Evolutionary conservation across 2,888 invertebrate species (phyloP), one percentile per base, ranked within the genome.

Genomic region (Helleia helle): DNA sequence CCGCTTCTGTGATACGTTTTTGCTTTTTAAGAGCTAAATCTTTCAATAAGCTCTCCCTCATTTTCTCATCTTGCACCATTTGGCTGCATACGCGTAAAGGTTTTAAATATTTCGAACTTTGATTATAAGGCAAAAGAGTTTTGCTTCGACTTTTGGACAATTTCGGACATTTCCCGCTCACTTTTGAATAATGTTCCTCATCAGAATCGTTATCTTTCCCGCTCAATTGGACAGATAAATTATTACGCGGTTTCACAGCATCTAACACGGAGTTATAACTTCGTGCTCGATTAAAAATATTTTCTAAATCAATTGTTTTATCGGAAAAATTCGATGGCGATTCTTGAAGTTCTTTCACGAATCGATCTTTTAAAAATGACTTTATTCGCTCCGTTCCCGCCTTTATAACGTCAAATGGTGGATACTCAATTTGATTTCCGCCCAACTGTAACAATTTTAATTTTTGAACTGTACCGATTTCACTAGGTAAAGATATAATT

Each of bases 361-460:
- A 71, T 51, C 76, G 72, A 4, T 77, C 61, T 43, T 71, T 67
- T 13, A 86, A 59, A 44, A 74, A 80, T 15, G 69, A 61, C 12
- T 72, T 52, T 5, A 75, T 49, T 44, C 59, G 64, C 22, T 65
- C 55, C 12, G 81, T 73, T 18, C 91, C 91, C 31, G 71, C 72
- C 29, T 68, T 70, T 15, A 90, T 54, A 2, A 91, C 59, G 31
- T 87, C 77, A 44, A 60, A 63, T 12, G 87, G 76, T 7, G 91
- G 91, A 58, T 86, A 89, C 22, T 56, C 62, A 6, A 91, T 52
- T 0, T 90, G 90, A 62, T 91, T 91, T 28, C 88, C 86, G 27
- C 77, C 68, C 28, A 90, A 49, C 63, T 90, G 90, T 2, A 91
- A 65, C 6, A 87, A 87, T 74, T 87, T 89, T 47, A 91, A 68